Evolutionary conservation across 2,797 vertebrate species (phyloP).

Genomic region (Brotula barbata): DNA sequence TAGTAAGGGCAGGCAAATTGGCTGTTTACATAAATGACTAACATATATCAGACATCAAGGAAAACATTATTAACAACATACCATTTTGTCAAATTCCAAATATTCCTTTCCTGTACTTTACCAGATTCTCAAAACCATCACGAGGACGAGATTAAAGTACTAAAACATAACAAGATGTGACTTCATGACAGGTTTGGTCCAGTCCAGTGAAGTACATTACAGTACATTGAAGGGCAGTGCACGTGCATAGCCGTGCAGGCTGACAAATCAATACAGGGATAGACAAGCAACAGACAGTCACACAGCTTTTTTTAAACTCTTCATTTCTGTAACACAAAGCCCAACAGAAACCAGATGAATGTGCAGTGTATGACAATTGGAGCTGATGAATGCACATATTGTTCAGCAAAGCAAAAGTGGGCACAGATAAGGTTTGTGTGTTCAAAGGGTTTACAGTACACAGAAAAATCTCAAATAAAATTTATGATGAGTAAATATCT

Average conservation of each 20-base stretch:
- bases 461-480: neutral
- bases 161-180: too few relatives aligned
- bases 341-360: neutral
- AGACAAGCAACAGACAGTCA: neutral
- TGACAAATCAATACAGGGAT: neutral
- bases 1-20: too few relatives aligned
- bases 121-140: too few relatives aligned
- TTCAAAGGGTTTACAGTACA: slow-evolving; percentile 31
- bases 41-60: too few relatives aligned
- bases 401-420: neutral
- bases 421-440: neutral
- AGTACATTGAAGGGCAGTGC: neutral
- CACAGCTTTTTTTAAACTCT: neutral
- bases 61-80: too few relatives aligned
- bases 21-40: too few relatives aligned
- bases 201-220: neutral
- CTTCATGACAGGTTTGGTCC: too few relatives aligned
- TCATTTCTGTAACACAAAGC: neutral
- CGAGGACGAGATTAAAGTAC: too few relatives aligned
- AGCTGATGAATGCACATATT: slow-evolving; percentile 18
- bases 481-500: too few relatives aligned
- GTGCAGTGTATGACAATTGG: neutral
- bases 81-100: too few relatives aligned
- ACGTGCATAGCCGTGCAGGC: slow-evolving; percentile 28
- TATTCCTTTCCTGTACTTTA: too few relatives aligned